Conservation (phyloP, 2,888 invertebrate species). For the Archaeoteleia sp. region DNA sequence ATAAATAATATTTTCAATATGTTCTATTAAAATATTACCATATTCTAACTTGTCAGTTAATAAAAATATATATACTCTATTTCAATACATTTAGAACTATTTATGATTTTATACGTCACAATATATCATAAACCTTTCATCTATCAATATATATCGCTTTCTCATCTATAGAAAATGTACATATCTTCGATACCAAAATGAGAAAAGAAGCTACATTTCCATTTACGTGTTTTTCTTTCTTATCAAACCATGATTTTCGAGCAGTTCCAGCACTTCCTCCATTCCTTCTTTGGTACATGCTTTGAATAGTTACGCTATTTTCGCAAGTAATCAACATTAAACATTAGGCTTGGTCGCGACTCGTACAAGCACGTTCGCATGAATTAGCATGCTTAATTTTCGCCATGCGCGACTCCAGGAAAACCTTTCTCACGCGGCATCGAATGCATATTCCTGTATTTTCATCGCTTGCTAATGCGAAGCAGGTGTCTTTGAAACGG, state of each 20-base stretch:
- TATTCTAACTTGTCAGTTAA: too few species aligned
- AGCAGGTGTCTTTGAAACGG: background rate
- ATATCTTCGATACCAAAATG: too few species aligned
- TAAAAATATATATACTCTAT: too few species aligned
- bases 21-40: too few species aligned
- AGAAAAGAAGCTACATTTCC: too few species aligned
- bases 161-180: too few species aligned
- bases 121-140: too few species aligned
- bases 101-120: too few species aligned
- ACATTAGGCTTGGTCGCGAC: conserved; percentile 41
- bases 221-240: too few species aligned
- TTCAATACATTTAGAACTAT: too few species aligned
- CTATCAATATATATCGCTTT: too few species aligned
- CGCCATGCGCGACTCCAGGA: conserved; percentile 13
- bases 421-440: conserved; percentile 36
- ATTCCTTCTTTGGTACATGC: conserved; percentile 27
- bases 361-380: conserved; percentile 36
- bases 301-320: conserved; percentile 34
- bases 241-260: background rate
- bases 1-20: too few species aligned
- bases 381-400: conserved; percentile 51
- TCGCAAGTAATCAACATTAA: conserved; percentile 40
- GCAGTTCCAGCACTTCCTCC: conserved; percentile 21
- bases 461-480: conserved; percentile 14
- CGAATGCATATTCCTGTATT: conserved; percentile 19